These are phyloP conservation scores for Sphenopsis melanotis DNA, from an alignment of 2,797 vertebrate genomes.

Conservation along the genomic window DNA sequence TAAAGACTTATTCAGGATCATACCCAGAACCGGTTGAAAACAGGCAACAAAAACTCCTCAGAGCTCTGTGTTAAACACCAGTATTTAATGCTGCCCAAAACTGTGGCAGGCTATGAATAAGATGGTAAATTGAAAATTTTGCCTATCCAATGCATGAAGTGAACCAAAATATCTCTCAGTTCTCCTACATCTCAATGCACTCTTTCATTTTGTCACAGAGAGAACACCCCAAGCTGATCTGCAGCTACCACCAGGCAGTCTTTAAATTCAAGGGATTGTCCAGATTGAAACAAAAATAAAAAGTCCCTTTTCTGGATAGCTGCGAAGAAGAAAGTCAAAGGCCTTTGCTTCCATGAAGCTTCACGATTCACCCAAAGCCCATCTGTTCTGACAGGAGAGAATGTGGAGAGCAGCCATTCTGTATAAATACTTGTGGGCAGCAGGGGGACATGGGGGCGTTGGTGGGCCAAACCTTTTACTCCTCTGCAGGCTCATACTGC, in stretches of 20 bases:
- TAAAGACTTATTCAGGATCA: not conserved
- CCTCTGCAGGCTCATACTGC: accelerated
- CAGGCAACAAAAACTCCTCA: not conserved
- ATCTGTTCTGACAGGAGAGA: accelerated
- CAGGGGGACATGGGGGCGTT: accelerated
- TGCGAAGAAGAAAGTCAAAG: not conserved
- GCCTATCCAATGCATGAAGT: not conserved
- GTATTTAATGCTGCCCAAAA: not conserved
- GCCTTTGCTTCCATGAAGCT: not conserved
- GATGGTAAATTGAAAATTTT: not conserved
- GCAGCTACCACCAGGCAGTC: accelerated
- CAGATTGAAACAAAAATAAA: not conserved
- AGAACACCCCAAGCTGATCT: not conserved
- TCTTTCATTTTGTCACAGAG: not conserved
- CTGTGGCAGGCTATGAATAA: not conserved
- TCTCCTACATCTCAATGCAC: not conserved
- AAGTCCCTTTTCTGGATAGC: not conserved
- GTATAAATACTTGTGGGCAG: not conserved
- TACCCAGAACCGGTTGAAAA: not conserved
- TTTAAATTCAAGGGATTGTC: not conserved
- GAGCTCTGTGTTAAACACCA: not conserved
- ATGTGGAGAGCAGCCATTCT: not conserved
- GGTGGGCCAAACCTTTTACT: not conserved
- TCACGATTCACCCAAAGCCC: not conserved
- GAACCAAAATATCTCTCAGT: not conserved